Conservation (phyloP, 2,797 vertebrate genomes). For the Coranthus polyacanthus region DNA sequence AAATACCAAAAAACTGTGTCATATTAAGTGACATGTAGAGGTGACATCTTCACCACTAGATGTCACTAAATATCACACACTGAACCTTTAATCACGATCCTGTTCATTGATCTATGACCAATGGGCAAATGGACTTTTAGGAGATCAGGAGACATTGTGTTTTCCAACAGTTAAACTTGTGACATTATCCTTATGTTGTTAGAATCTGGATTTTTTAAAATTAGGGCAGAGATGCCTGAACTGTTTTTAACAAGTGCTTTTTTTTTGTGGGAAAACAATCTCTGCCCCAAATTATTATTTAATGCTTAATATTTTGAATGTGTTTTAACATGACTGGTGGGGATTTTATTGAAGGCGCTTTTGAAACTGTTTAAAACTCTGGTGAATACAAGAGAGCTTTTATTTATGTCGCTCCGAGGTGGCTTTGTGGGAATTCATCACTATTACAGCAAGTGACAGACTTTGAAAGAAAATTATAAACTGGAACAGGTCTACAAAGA, state of each 20-base stretch:
- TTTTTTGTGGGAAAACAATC: background rate
- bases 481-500: background rate
- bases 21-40: too few relatives aligned
- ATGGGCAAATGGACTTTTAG: too few relatives aligned
- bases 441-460: slow-evolving; percentile 5
- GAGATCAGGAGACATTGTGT: too few relatives aligned
- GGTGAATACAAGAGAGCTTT: background rate
- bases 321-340: background rate
- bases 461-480: background rate
- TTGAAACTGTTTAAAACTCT: background rate
- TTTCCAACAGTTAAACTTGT: too few relatives aligned
- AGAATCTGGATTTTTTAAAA: background rate
- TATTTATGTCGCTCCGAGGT: background rate
- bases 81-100: too few relatives aligned
- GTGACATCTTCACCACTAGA: too few relatives aligned
- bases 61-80: too few relatives aligned
- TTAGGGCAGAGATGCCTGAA: background rate
- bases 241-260: background rate
- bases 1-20: too few relatives aligned
- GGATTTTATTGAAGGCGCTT: background rate
- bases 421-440: background rate
- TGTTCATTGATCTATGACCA: too few relatives aligned
- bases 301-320: background rate
- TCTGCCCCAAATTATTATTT: background rate
- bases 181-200: background rate